A percentile compares a stretch with the other conserved stretches of the same genome.
phyloP scores from a whole-genome alignment of 2,888 invertebrate genomes.

The Lordiphosa andalusiaca region DNA sequence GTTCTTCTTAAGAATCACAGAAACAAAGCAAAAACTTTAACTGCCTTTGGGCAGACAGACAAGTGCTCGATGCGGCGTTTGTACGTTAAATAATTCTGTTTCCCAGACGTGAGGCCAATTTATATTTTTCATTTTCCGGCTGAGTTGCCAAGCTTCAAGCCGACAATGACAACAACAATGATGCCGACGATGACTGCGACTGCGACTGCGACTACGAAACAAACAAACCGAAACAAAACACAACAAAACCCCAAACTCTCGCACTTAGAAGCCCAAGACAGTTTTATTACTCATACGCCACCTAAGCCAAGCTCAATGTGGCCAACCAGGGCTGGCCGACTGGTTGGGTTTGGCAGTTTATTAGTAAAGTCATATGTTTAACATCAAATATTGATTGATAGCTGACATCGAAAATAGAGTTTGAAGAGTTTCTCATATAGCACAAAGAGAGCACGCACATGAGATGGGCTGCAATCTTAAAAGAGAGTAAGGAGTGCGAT shows the following conservation, averaged over 20 bases:
- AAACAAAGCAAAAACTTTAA: constrained; percentile 14
- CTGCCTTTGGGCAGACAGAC: constrained; percentile 34
- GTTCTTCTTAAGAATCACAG: constrained; percentile 6
- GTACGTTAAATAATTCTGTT: constrained; percentile 72
- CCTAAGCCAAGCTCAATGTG: constrained; percentile 21
- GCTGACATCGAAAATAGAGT: no score
- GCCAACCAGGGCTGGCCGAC: constrained; percentile 1
- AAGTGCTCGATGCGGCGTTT: constrained; percentile 57
- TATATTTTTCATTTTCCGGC: constrained; percentile 78
- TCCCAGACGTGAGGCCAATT: constrained; percentile 74
- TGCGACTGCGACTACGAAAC: constrained; percentile 33
- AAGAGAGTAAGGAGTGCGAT: no score
- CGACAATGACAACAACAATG: no score
- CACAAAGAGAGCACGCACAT: no score
- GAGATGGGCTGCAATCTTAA: no score
- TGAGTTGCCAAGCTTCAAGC: constrained; percentile 61
- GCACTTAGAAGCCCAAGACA: constrained; percentile 47
- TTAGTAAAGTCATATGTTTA: no score
- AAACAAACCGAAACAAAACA: constrained; percentile 50
- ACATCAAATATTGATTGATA: no score
- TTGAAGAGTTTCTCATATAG: no score
- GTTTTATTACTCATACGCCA: constrained; percentile 70
- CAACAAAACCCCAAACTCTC: constrained; percentile 49
- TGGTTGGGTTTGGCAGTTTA: not conserved
- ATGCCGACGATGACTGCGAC: not conserved